Base-by-base conservation (phyloP, 2,797 vertebrate genomes). In the Phrynocephalus forsythii region DNA sequence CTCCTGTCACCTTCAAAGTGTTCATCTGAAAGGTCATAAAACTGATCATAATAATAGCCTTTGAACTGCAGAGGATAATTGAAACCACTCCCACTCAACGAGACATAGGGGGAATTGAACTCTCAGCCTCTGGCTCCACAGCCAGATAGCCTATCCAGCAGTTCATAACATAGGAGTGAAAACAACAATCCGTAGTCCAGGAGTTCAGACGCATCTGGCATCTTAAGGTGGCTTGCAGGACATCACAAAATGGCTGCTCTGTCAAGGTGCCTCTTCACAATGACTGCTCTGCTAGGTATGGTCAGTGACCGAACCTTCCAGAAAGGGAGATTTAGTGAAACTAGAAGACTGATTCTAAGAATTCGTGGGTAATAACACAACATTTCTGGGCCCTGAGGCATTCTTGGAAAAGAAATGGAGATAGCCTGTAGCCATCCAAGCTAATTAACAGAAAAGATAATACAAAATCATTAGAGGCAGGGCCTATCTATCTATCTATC, bases 21-120 rank as follows among this genome's bases (percentile, higher is more conserved):
- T 80, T 89, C 92, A 81, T 80, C 5, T 69, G 79, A 81, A 56
- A 56, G 52, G 13, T 13, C 13, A 13, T 56, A 88, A 79, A 87
- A 82, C 50, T 82, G 16, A 69, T 44, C 38, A 44, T 44, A 44
- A 44, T 44, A 44, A 44, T 44, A 44, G 38, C 38, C 38, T 44
- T 44, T 44, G 38, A 44, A 44, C 38, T 44, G 38, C 38, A 44
- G 38, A 44, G 38, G 38, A 44, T 44, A 0, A 44, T 44, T 44
- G 38, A 44, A 44, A 44, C 38, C 38, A 44, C 38, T 44, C 38
- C 38, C 38, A 44, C 38, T 44, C 38, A 44, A 44, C 38, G 5
- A 44, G 38, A 44, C 38, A 44, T 44, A 2, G 38, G 38, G 38
- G 38, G 38, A 44, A 44, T 44, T 44, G 38, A 44, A 44, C 38